These are phyloP conservation scores for Syritta pipiens DNA, from an alignment of 2,888 invertebrate genomes.

Conservation along the genomic window DNA sequence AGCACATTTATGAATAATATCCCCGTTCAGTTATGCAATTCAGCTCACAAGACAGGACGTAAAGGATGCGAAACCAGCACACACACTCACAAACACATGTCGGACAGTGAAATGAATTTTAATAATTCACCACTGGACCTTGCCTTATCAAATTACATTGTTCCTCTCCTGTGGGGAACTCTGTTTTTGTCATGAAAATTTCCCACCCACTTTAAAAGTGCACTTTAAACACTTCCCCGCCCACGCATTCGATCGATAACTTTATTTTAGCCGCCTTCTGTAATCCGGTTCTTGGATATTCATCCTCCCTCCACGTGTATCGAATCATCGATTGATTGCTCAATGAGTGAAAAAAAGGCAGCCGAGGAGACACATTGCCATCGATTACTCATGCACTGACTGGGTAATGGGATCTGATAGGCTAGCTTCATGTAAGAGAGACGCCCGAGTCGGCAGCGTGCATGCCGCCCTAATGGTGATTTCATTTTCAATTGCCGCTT, in stretches of 20 bases:
- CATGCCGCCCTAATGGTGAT: slow-evolving; percentile 14
- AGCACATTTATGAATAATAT: background rate
- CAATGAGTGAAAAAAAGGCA: too few relatives aligned
- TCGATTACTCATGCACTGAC: background rate
- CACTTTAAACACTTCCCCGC: too few relatives aligned
- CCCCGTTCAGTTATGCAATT: background rate
- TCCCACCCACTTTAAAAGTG: too few relatives aligned
- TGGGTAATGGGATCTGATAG: background rate
- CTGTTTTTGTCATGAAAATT: too few relatives aligned
- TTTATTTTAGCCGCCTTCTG: too few relatives aligned
- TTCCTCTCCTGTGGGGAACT: too few relatives aligned
- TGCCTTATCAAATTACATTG: background rate
- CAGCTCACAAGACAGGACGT: background rate
- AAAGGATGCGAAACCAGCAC: background rate
- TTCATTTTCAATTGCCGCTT: slow-evolving; percentile 30
- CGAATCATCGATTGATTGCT: too few relatives aligned
- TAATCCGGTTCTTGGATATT: too few relatives aligned
- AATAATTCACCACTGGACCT: background rate
- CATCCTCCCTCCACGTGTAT: too few relatives aligned
- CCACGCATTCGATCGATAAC: too few relatives aligned
- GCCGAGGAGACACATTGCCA: background rate
- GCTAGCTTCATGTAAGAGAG: background rate
- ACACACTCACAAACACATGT: background rate
- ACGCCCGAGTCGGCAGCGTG: background rate
- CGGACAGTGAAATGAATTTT: slow-evolving; percentile 3